These are phyloP conservation scores for Stenodera caucasica DNA, from an alignment of 2,888 invertebrate species.

Conservation along the genomic window DNA sequence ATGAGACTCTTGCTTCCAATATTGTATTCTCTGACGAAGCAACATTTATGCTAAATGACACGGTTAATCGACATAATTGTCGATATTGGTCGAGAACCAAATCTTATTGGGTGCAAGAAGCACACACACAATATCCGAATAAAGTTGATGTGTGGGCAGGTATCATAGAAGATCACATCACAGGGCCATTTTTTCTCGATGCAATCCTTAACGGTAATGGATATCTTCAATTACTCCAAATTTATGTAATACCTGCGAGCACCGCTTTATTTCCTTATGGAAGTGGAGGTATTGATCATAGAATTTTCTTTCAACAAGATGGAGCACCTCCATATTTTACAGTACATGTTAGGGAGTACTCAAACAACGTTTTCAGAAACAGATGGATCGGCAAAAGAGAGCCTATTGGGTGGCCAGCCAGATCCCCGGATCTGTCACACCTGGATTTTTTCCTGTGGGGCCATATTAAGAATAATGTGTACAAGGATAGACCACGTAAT, in stretches of 20 bases:
- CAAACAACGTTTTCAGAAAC: constrained; percentile 10
- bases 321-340: constrained; percentile 16
- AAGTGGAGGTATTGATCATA: constrained; percentile 2
- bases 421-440: constrained; percentile 18
- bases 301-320: constrained; percentile 22
- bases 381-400: constrained; percentile 16
- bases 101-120: constrained; percentile 8
- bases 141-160: constrained; percentile 8
- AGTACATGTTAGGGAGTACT: constrained; percentile 11
- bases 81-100: background rate
- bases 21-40: constrained; percentile 1
- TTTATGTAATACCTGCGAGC: no score
- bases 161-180: constrained; percentile 4
- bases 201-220: background rate
- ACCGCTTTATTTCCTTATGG: no score
- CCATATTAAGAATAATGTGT: constrained; percentile 14
- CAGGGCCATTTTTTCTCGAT: constrained; percentile 8
- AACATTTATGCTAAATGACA: background rate
- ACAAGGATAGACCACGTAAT: constrained; percentile 14
- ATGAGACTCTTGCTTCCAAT: constrained; percentile 4
- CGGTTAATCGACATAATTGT: background rate
- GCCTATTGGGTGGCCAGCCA: constrained; percentile 19
- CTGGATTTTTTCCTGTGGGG: constrained; percentile 24
- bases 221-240: no score
- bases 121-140: background rate